Evolutionary conservation across 64 coral and sea anemone species (phyloP).

Genomic region (Stylophora pistillata): DNA sequence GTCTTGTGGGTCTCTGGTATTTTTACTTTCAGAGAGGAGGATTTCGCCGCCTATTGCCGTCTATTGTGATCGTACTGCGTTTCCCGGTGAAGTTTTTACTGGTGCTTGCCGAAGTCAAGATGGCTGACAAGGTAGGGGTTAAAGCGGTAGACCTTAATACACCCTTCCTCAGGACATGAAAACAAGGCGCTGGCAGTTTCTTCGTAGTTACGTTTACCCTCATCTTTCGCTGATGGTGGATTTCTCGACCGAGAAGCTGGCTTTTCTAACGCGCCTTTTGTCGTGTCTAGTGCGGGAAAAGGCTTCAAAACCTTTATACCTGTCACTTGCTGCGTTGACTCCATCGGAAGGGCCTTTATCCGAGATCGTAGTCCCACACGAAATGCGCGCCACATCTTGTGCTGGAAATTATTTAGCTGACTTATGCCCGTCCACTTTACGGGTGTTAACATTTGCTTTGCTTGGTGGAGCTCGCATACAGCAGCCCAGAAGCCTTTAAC

Average conservation of each 20-base stretch:
- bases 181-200: not conserved
- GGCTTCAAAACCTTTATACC: conserved; percentile 16
- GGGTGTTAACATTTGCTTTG: too few species aligned
- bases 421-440: conserved; percentile 42
- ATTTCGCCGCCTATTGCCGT: conserved; percentile 51
- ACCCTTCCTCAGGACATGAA: too few species aligned
- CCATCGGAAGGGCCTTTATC: not conserved
- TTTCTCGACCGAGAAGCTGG: not conserved
- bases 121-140: not conserved
- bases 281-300: not conserved
- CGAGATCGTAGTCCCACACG: conserved; percentile 10
- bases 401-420: conserved; percentile 14
- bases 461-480: not conserved
- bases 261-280: not conserved
- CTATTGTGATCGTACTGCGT: conserved; percentile 41
- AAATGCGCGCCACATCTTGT: conserved; percentile 6
- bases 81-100: conserved; percentile 52
- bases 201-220: conserved; percentile 5
- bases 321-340: conserved; percentile 26
- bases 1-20: conserved; percentile 20
- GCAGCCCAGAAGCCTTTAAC: too few species aligned
- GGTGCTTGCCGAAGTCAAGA: conserved; percentile 43
- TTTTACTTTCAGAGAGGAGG: conserved; percentile 49
- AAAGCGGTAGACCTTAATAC: too few species aligned
- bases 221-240: not conserved